Percentiles rank a stretch among this genome's conserved stretches.
Conservation (phyloP, 2,797 vertebrate genomes). For the Phrynocephalus guinanensis region DNA sequence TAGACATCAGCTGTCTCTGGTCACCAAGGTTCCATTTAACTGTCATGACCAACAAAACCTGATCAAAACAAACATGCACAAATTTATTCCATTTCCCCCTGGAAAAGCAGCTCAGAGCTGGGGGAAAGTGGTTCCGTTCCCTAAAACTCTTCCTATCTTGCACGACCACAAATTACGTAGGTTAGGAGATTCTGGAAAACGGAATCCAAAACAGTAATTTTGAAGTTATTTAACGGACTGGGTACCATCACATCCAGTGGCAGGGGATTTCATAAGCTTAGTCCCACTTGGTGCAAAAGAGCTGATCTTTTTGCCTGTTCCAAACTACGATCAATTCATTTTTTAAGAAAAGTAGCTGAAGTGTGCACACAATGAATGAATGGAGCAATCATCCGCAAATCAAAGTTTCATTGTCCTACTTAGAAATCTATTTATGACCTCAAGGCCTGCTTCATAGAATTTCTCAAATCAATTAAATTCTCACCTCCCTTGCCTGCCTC, state of each 20-base stretch:
- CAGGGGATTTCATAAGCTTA: not conserved
- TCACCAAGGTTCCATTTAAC: too few relatives aligned
- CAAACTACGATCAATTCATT: not conserved
- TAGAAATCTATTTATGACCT: constrained; percentile 68
- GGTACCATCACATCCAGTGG: not conserved
- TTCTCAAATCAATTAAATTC: constrained; percentile 77
- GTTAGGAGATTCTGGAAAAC: not conserved
- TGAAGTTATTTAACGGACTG: not conserved
- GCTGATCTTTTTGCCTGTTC: not conserved
- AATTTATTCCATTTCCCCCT: too few relatives aligned
- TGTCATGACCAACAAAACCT: too few relatives aligned
- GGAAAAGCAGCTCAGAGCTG: too few relatives aligned
- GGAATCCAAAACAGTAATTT: not conserved
- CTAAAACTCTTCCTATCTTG: too few relatives aligned
- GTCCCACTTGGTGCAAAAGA: not conserved
- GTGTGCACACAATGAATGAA: not conserved
- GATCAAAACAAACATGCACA: too few relatives aligned
- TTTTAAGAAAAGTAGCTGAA: not conserved
- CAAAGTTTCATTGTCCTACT: constrained; percentile 70
- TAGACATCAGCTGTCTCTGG: too few relatives aligned
- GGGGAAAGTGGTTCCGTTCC: too few relatives aligned
- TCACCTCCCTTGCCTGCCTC: constrained; percentile 67
- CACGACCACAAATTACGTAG: too few relatives aligned
- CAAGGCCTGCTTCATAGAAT: constrained; percentile 70
- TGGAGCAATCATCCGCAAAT: constrained; percentile 46